Percentiles rank a stretch among this genome's conserved stretches.
Evolutionary conservation across 2,797 vertebrate genomes (phyloP).

Genomic region (Meda fulgida): DNA sequence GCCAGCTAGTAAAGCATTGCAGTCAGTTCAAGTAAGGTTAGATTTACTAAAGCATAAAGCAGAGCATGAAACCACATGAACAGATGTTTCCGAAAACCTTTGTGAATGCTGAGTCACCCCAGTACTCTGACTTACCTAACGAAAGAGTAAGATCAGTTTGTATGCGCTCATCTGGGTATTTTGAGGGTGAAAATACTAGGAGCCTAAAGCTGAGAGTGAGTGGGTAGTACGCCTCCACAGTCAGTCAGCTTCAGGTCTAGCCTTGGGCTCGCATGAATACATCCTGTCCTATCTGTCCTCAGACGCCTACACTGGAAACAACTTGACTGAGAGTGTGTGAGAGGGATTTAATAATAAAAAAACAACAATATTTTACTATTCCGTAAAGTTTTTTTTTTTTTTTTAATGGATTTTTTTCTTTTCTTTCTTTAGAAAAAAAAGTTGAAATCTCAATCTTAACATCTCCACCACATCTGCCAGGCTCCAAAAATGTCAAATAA

Average conservation of each 20-base stretch:
- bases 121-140: constrained; percentile 20
- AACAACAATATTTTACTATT: no score
- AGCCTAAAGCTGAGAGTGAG: constrained; percentile 5
- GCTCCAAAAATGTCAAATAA: no score
- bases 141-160: neutral
- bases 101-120: neutral
- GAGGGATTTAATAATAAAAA: neutral
- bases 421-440: no score
- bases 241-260: constrained; percentile 36
- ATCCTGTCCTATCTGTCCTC: constrained; percentile 27
- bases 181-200: neutral
- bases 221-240: constrained; percentile 15
- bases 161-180: neutral
- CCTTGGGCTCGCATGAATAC: constrained; percentile 23
- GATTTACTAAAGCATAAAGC: neutral
- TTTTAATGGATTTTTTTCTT: no score
- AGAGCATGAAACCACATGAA: neutral
- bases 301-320: neutral
- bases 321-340: no score
- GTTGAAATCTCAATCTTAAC: no score
- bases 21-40: neutral
- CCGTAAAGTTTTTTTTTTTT: neutral
- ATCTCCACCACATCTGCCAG: no score
- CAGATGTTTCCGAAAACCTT: constrained; percentile 17
- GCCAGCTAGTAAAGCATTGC: neutral